Base-by-base conservation (phyloP, 2,113 vertebrate genomes). In the Callopanchax toddi region DNA sequence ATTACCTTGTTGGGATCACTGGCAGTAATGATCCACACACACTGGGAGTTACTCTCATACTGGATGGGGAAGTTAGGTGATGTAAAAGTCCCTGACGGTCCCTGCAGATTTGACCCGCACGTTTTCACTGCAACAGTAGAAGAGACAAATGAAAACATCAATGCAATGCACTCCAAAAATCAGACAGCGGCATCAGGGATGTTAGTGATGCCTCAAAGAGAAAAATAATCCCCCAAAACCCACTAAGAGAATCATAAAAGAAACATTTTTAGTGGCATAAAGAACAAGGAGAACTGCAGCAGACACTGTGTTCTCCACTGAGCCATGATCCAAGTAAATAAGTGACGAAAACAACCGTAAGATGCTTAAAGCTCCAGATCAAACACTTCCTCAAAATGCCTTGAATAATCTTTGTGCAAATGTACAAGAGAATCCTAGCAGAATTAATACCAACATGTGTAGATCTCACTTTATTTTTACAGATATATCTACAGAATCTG, bases 1-100 rank as follows among this genome's bases (percentile, higher is more conserved):
- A 11, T 6, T 89, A 93, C 93, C 92, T 93, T 93, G 74, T 90
- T 93, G 8, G 88, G 89, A 78, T 93, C 91, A 34, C 90, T 87
- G 70, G 92, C 93, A 5, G 91, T 92, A 74, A 93, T 91, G 76
- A 93, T 92, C 93, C 93, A 93, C 48, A 93, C 90, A 76, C 93
- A 93, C 68, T 93, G 92, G 9, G 93, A 92, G 82, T 93, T 93
- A 55, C 91, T 93, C 77, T 93, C 93, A 48, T 93, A 93, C 71
- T 93, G 93, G 53, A 93, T 92, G 5, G 93, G 93, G 62, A 93
- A 93, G 67, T 93, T 93, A 8, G 92, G 93, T 3, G 93, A 93
- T 0, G 90, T 92, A 67, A 93, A 93, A 1, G 90, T 93, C 56
- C 93, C 93, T 0, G 91, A 91, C 1, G 93, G 93, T 29, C 92